Percentiles rank a stretch among this genome's conserved stretches.
Evolutionary conservation across 2,797 vertebrate species (phyloP).

Genomic region (Alcedo atthis): DNA sequence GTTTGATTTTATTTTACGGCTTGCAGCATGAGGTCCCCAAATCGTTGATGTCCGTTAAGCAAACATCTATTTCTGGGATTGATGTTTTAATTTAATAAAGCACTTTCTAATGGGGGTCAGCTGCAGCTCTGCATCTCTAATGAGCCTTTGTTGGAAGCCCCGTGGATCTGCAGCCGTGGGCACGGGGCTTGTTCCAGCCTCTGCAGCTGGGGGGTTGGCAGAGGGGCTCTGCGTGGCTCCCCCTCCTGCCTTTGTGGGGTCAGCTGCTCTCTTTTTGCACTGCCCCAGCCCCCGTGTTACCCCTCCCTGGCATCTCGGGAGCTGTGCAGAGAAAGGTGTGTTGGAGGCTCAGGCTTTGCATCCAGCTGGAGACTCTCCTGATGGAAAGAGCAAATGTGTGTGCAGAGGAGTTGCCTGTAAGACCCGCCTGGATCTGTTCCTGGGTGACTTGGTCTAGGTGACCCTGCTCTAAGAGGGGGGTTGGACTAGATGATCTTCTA

Average conservation of each 20-base stretch:
- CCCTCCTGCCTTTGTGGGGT: not conserved
- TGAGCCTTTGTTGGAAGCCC: slow-evolving; percentile 26
- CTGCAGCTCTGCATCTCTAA: slow-evolving; percentile 55
- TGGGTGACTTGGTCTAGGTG: too few species aligned
- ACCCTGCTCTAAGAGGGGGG: too few species aligned
- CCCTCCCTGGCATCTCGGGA: not conserved
- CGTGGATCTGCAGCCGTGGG: not conserved
- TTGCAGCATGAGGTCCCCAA: slow-evolving; percentile 49
- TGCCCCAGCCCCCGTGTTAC: not conserved
- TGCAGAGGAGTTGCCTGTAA: not conserved
- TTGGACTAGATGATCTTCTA: too few species aligned
- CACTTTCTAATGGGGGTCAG: slow-evolving; percentile 65
- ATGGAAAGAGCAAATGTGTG: not conserved
- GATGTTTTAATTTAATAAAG: slow-evolving; percentile 77
- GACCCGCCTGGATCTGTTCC: too few species aligned
- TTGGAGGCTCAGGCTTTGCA: not conserved
- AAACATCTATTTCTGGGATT: slow-evolving; percentile 71
- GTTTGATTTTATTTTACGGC: slow-evolving; percentile 72
- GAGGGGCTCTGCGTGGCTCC: not conserved
- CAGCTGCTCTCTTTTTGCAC: not conserved
- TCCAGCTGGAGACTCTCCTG: not conserved
- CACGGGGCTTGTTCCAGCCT: not conserved
- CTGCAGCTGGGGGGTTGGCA: not conserved
- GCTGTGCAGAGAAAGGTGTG: not conserved
- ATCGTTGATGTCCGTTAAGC: slow-evolving; percentile 62